phyloP scores from a whole-genome alignment of 1,140 invertebrate species.

The Sitodiplosis mosellana region DNA sequence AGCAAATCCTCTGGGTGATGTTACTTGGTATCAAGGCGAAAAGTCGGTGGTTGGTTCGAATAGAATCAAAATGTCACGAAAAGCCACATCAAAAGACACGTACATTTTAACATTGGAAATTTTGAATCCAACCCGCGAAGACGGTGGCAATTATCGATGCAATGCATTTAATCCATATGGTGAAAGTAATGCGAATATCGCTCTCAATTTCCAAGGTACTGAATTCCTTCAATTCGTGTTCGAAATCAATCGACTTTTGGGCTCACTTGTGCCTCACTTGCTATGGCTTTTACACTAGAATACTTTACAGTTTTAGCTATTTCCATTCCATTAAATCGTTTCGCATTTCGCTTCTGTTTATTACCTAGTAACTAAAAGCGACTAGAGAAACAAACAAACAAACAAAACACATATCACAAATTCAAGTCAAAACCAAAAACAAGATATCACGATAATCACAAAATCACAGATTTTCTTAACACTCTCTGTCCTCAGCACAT shows the following conservation, averaged over 20 bases:
- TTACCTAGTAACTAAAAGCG: not conserved
- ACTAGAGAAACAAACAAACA: not conserved
- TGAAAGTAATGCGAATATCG: conserved; percentile 99
- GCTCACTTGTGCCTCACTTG: not conserved
- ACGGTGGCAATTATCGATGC: conserved; percentile 96
- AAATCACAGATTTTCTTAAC: not conserved
- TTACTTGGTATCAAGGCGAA: conserved; percentile 84
- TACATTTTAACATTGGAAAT: conserved; percentile 85
- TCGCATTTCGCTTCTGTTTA: not conserved
- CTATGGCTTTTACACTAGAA: not conserved
- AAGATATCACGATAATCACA: not conserved
- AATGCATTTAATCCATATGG: conserved; percentile 96
- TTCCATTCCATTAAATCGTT: not conserved
- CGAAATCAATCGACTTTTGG: not conserved
- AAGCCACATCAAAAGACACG: conserved; percentile 69
- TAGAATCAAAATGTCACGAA: conserved; percentile 72
- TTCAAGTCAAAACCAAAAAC: not conserved
- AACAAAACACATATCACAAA: no score
- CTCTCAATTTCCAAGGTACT: conserved; percentile 96
- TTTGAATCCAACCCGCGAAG: conserved; percentile 78
- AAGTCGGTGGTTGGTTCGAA: conserved; percentile 60
- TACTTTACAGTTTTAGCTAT: not conserved
- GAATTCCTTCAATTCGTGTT: no score
- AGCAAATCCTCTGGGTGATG: conserved; percentile 85
- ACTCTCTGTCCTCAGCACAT: not conserved